A percentile compares a stretch with the other conserved stretches of the same genome.
These are phyloP conservation scores for Orthochromis malagaraziensis DNA, from an alignment of 2,113 vertebrate genomes.

Conservation along the genomic window DNA sequence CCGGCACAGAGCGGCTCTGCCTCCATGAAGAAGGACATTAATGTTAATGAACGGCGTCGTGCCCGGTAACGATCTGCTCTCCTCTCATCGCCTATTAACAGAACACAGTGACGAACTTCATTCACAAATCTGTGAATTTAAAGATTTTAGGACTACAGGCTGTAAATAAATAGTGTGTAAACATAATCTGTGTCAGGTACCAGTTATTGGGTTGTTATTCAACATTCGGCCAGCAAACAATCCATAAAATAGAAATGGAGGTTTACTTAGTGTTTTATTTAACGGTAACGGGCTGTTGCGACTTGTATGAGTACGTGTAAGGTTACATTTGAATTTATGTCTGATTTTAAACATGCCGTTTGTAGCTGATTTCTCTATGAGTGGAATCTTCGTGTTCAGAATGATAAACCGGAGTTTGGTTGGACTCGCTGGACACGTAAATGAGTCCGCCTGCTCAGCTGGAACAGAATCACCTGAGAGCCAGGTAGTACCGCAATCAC, in stretches of 20 bases:
- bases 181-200: neutral
- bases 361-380: neutral
- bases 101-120: neutral
- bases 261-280: neutral
- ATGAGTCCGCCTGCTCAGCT: neutral
- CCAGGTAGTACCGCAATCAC: neutral
- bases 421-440: neutral
- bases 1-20: neutral
- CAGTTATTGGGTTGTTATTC: neutral
- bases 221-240: neutral
- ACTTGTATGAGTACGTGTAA: neutral
- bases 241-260: neutral
- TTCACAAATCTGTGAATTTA: neutral
- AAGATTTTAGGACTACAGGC: rapidly evolving
- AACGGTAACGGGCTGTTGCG: neutral
- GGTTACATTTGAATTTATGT: neutral
- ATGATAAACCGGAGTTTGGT: neutral
- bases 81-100: neutral
- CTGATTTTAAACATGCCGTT: neutral
- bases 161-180: neutral
- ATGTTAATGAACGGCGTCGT: neutral
- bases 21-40: rapidly evolving
- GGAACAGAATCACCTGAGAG: neutral
- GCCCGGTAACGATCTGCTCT: neutral
- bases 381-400: neutral